phyloP scores from a whole-genome alignment of 1,140 invertebrate genomes.

The Bursaphelenchus mucronatus region DNA sequence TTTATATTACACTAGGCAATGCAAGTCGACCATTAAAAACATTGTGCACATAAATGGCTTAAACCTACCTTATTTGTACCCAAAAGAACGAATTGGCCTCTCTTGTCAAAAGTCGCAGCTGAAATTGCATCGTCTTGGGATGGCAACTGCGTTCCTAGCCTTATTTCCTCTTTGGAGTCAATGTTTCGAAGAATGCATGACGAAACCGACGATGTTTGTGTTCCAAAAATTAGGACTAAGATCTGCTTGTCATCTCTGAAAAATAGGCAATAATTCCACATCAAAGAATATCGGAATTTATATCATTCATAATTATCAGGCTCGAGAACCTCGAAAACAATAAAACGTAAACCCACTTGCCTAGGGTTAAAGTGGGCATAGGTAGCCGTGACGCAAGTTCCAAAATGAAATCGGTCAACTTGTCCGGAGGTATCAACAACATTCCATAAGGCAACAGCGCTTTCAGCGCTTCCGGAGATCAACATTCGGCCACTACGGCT shows the following conservation, averaged over 20 bases:
- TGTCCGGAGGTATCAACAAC: constrained; percentile 12
- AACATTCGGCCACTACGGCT: constrained; percentile 40
- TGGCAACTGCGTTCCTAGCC: not conserved
- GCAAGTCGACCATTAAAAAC: not conserved
- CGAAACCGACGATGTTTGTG: not conserved
- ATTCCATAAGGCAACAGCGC: constrained; percentile 40
- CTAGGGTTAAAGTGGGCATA: constrained; percentile 37
- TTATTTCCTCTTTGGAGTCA: constrained; percentile 10
- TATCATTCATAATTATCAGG: not conserved
- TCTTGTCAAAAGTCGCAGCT: constrained; percentile 36
- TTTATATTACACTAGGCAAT: too few relatives aligned
- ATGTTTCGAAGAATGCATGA: constrained; percentile 5
- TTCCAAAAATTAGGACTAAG: constrained; percentile 27
- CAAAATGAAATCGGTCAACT: constrained; percentile 9
- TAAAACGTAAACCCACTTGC: constrained; percentile 8
- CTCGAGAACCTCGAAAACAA: not conserved
- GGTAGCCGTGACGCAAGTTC: not conserved
- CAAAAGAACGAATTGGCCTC: constrained; percentile 31
- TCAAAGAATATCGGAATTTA: not conserved
- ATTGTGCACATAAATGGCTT: not conserved
- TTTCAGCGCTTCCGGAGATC: constrained; percentile 34
- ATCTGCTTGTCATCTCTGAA: constrained; percentile 43
- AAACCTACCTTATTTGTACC: constrained; percentile 34
- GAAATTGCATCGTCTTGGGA: constrained; percentile 37
- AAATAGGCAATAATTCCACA: constrained; percentile 7